Base-by-base conservation (phyloP, 53 echinoderm and acorn worm species). In the Pentamera pediparva region DNA sequence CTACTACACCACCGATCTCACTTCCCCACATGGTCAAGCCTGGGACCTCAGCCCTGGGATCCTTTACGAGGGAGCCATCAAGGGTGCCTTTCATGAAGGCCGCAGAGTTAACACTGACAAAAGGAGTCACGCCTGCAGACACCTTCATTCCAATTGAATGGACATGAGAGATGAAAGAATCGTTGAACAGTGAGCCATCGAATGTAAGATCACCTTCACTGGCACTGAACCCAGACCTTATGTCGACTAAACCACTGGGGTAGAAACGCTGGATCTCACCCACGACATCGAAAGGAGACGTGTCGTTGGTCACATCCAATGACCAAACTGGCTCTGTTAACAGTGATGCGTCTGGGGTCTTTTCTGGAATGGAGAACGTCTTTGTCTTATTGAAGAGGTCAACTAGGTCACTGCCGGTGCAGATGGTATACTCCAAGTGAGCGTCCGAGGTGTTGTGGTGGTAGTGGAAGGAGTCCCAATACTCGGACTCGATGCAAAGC, bases 11-110 rank as follows among this genome's bases (percentile, higher is more conserved):
- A 22, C 82, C 98, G 10, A 98, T 83, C 5, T 78, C 85, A 11
- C 70, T 39, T 19, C 78, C 61, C 98, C 98, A 98, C 53, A 50
- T 80, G 12, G 86, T 86, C 29, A 98, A 83, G 7, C 88, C 98
- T 24, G 98, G 98, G 13, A 85, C 91, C 61, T 81, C 56, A 39
- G 79, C 83, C 35, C 91, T 55, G 6, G 91, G 91, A 39, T 90
- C 98, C 35, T 69, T 71, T 21, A 98, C 88, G 62, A 88, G 83
- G 50, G 36, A 83, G 12, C 69, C 80, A 37, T 61, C 41, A 11
- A 19, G 56, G 15, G 85, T 71, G n/a, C 86, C 98, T 17, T 78
- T 82, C 0, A 57, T 48, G 62, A 98, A 98, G 65, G 59, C 69
- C 51, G 35, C 37, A 17, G 98, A 89, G 65, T 88, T 76, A 8